These are phyloP conservation scores for Sepioteuthis lessoniana DNA, from an alignment of 2,888 invertebrate species.

Conservation along the genomic window DNA sequence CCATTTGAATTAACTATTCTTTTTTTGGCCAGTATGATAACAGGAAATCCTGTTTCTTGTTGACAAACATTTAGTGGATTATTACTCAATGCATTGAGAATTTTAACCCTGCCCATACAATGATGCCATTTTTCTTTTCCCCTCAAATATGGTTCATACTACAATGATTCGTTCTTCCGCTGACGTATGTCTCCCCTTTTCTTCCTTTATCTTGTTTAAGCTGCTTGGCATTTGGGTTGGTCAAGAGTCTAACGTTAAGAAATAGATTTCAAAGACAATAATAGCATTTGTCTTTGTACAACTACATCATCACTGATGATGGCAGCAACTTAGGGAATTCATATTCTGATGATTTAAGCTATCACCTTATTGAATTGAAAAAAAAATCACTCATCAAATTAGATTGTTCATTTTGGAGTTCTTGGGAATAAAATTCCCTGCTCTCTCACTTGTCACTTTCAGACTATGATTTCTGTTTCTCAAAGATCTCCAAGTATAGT, in stretches of 20 bases:
- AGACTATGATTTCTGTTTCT: no score
- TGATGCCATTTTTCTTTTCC: neutral
- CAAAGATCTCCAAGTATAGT: no score
- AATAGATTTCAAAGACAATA: neutral
- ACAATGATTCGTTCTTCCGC: neutral
- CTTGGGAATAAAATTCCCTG: no score
- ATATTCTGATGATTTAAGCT: no score
- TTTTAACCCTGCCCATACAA: neutral
- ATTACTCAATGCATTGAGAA: neutral
- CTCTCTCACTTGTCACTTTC: no score
- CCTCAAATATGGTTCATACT: neutral
- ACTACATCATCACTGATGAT: no score
- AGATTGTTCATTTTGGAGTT: no score
- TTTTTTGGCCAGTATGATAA: neutral
- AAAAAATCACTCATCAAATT: no score
- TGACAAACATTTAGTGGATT: neutral
- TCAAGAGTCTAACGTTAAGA: neutral
- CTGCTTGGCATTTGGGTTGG: neutral
- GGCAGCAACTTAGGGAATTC: no score
- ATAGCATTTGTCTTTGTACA: no score
- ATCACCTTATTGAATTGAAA: no score
- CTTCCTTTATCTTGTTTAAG: neutral
- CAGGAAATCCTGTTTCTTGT: neutral
- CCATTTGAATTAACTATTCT: neutral
- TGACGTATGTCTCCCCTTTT: neutral